A percentile compares a stretch with the other conserved stretches of the same genome.
phyloP scores from a whole-genome alignment of 2,797 vertebrate genomes.

The Coregonus suidteri region DNA sequence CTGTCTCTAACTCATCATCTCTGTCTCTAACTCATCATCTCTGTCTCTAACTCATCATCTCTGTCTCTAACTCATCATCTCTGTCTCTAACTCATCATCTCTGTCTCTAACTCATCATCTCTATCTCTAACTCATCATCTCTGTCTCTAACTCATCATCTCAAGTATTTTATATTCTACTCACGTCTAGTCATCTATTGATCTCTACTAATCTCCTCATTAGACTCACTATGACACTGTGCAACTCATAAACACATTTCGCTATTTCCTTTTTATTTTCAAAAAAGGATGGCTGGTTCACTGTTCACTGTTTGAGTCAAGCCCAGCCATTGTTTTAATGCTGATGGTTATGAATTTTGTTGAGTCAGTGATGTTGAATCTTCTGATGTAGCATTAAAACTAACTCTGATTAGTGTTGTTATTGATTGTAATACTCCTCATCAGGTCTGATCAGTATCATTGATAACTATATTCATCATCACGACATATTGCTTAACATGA shows the following conservation, averaged over 20 bases:
- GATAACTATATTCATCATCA: not conserved
- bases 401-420: slow-evolving; percentile 4
- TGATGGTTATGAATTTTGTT: slow-evolving; percentile 46
- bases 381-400: not conserved
- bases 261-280: not conserved
- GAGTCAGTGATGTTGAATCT: slow-evolving; percentile 29
- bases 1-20: slow-evolving; percentile 8
- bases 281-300: not conserved
- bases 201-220: slow-evolving; percentile 20
- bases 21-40: slow-evolving; percentile 44
- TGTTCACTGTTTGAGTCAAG: not conserved
- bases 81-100: slow-evolving; percentile 8
- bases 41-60: slow-evolving; percentile 8
- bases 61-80: slow-evolving; percentile 45
- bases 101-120: slow-evolving; percentile 45
- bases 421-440: slow-evolving; percentile 50
- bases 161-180: too few species aligned
- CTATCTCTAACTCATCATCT: slow-evolving; percentile 41
- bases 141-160: slow-evolving; percentile 41
- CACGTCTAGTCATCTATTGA: slow-evolving; percentile 36
- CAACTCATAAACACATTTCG: not conserved
- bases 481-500: slow-evolving; percentile 52
- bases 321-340: slow-evolving; percentile 26
- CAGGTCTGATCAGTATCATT: slow-evolving; percentile 51
- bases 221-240: slow-evolving; percentile 19